Evolutionary conservation across 2,888 invertebrate species (phyloP).

Genomic region (Tanytarsus gracilentus): DNA sequence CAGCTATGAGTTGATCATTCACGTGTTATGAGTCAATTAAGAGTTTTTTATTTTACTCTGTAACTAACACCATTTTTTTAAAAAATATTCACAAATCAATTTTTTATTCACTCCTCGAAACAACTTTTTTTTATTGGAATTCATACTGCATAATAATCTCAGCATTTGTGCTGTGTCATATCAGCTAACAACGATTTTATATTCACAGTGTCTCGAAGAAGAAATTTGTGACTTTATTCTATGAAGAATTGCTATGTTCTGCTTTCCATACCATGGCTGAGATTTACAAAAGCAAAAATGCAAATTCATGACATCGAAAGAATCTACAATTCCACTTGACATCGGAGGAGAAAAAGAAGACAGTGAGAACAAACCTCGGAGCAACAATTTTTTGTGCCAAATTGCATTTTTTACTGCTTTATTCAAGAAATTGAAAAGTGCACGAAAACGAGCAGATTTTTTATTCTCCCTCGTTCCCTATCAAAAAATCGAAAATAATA

Average conservation of each 20-base stretch:
- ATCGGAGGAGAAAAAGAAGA: too few species aligned
- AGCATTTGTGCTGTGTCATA: slow-evolving; percentile 17
- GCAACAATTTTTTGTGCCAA: slow-evolving; percentile 5
- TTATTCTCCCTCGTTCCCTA: not conserved
- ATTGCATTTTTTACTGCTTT: not conserved
- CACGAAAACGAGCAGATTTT: not conserved
- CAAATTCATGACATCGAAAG: slow-evolving; percentile 4
- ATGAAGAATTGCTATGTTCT: not conserved
- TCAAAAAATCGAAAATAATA: not conserved
- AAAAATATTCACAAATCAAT: not conserved
- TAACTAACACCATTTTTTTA: not conserved
- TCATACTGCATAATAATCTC: slow-evolving; percentile 26
- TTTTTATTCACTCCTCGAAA: not conserved
- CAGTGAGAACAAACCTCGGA: too few species aligned
- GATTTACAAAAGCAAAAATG: not conserved
- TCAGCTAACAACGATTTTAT: slow-evolving; percentile 3
- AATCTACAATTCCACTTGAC: slow-evolving; percentile 11
- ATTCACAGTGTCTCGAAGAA: not conserved
- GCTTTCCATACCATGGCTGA: not conserved
- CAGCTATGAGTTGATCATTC: too few species aligned
- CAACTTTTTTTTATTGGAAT: slow-evolving; percentile 11
- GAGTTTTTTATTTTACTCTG: not conserved
- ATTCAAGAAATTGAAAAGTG: too few species aligned
- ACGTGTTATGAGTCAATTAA: slow-evolving; percentile 3
- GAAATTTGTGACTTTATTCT: not conserved